Percentiles rank a stretch among this genome's conserved stretches.
Conservation (phyloP, 2,113 vertebrate species). For the Coptodon bakossiorum region DNA sequence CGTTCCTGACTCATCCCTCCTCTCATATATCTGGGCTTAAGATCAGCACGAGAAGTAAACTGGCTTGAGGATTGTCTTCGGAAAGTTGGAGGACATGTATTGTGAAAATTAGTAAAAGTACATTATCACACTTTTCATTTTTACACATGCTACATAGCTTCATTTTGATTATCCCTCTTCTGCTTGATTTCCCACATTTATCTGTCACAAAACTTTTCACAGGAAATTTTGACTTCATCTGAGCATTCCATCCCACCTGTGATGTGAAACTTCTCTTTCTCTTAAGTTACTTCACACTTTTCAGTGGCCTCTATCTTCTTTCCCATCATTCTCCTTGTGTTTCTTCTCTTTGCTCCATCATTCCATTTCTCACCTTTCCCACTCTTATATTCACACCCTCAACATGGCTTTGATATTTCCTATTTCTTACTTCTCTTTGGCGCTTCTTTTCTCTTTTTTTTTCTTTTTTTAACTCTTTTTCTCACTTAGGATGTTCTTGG, state of each 20-base stretch:
- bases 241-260: conserved; percentile 4
- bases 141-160: not conserved
- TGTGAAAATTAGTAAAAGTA: not conserved
- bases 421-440: not conserved
- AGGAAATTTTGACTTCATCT: not conserved
- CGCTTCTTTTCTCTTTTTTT: not conserved
- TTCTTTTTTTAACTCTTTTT: not conserved
- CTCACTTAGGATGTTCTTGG: conserved; percentile 40
- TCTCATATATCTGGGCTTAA: not conserved
- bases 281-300: conserved; percentile 9
- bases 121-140: not conserved
- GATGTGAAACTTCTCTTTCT: not conserved
- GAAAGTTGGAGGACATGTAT: not conserved
- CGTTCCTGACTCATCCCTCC: not conserved
- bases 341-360: not conserved
- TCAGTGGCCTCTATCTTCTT: not conserved
- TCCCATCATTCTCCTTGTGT: not conserved
- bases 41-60: not conserved
- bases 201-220: not conserved
- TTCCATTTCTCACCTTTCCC: conserved; percentile 23
- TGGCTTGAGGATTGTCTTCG: not conserved
- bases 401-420: conserved; percentile 11
- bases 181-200: not conserved
- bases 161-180: not conserved
- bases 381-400: conserved; percentile 11